Evolutionary conservation across 2,888 invertebrate genomes (phyloP), one percentile per base, ranked within the genome.

Genomic region (Amblyteles armatorius): DNA sequence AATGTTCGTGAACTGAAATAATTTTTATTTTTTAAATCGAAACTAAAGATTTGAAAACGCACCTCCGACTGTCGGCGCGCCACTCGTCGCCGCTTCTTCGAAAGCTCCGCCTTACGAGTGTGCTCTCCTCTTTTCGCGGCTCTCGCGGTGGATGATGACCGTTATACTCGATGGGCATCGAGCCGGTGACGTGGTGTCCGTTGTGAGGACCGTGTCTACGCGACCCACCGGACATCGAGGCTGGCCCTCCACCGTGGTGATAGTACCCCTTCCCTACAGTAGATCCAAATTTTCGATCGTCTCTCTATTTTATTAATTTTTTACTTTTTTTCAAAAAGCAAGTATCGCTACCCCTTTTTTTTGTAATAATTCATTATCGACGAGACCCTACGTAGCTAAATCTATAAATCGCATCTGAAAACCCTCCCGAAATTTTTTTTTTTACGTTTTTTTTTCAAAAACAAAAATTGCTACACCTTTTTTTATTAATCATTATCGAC

Each of bases 41-140:
- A 68, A 76, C 57, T 79, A 80, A 83, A 72, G 74, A 52, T 40
- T 60, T 78, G 63, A 84, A 88, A 90, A 93, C 93, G 91, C 92
- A 94, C 93, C 93, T 94, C 93, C 93, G 91, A 91, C 92, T 93
- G 90, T 93, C 93, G 87, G 92, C 90, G 77, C 92, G 91, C 93
- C 93, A 93, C 84, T 93, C 93, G 89, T 93, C 93, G 77, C 91
- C 92, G 87, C 91, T 92, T 90, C 93, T 91, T 87, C 93, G 91
- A 88, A 93, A 94, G 90, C 93, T 93, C 89, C 93, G 91, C 85
- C 92, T 91, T 82, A 91, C 92, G 85, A 93, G 91, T 76, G 90
- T 92, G 89, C 88, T 93, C 88, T 93, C 90, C 87, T 93, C 93
- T 91, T 93, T 93, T 90, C 93, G 92, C 88, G 92, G 91, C 89